Base-by-base conservation (phyloP, 2,888 invertebrate genomes). In the Hipparchia sbordonii region DNA sequence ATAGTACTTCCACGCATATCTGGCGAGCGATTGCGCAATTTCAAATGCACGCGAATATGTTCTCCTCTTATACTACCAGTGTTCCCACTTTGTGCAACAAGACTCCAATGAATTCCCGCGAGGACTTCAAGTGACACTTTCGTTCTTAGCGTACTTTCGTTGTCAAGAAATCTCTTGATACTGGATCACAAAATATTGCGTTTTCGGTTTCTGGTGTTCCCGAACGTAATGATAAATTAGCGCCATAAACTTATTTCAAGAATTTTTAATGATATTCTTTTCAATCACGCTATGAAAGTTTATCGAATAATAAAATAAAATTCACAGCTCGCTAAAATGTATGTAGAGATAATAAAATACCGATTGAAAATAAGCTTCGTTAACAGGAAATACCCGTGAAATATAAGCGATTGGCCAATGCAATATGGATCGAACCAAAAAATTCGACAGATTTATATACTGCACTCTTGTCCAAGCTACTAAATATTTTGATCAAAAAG, bases 1-100 rank as follows among this genome's bases (percentile, higher is more conserved):
- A 69, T 23, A 48, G 63, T 75, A 52, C 72, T 76, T 65, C 62
- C 75, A 33, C 75, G 76, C 77, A 78, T 78, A 67, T 54, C 74
- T 67, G 23, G 52, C 60, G 52, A 67, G 46, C 10, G 39, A 70
- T 45, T 70, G 62, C 10, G 23, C 51, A 6, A 51, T 33, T 10
- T 60, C 33, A 12, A 71, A 52, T 60, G 59, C n/a, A 71, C 70
- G 51, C 59, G 48, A 60, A 45, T 60, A 39, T 39, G 13, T 33
- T n/a, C 13, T 46, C 46, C 46, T 6, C 9, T 13, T 48, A 13
- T 23, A 51, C 10, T 9, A 9, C 7, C 10, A 33, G 5, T 65
- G 23, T 65, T 33, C 2, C 3, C 12, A 23, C 59, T 59, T 5
- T 33, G 45, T 51, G 68, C 13, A 10, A n/a, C 46, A 33, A 52